Evolutionary conservation across 2,113 vertebrate species (phyloP), one percentile per base, ranked within the genome.

Genomic region (Clarias magur): DNA sequence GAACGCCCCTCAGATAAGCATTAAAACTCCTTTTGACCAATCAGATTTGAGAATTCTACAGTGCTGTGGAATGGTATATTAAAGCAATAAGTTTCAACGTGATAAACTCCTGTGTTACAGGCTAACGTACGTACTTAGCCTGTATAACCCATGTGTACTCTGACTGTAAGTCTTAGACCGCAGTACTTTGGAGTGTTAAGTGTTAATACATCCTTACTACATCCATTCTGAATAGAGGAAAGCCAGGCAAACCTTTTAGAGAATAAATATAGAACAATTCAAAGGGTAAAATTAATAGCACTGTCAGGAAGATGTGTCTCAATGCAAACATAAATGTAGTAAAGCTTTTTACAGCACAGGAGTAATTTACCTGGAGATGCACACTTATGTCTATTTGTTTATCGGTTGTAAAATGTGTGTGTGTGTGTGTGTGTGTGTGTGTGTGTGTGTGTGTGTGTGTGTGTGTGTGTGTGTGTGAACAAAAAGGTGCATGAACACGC

Each of bases 201-300:
- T 9, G 6, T 34, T 16, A 30, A 10, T 8, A 48, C 72, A 25
- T 56, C 48, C 57, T 19, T 38, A 38, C 67, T 48, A 56, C 42
- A 60, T 76, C 30, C 56, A n/a, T n/a, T 53, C 25, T 17, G 59
- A 59, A 21, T 7, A 59, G 13, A 42, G 30, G 11, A 48, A 84
- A 25, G 68, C n/a, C 68, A 13, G n/a, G 72, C 0, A 16, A 62
- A 84, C 19, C 54, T 84, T 60, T 75, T 60, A 60, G 25, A n/a
- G 54, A 60, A 60, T 53, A 75, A 75, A 73, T 73, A 84, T 60
- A 84, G 68, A 75, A 53, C 30, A 42, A 48, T 56, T 72, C 30
- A 85, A n/a, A 76, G 72, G 38, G 38, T 62, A 60, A 85, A 85
- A 27, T 56, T 76, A 85, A 68, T 56, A 63, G 57, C 57, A 27